A percentile compares a stretch with the other conserved stretches of the same genome.
These are phyloP conservation scores for Alethe castanea DNA, from an alignment of 2,113 vertebrate species.

Conservation along the genomic window DNA sequence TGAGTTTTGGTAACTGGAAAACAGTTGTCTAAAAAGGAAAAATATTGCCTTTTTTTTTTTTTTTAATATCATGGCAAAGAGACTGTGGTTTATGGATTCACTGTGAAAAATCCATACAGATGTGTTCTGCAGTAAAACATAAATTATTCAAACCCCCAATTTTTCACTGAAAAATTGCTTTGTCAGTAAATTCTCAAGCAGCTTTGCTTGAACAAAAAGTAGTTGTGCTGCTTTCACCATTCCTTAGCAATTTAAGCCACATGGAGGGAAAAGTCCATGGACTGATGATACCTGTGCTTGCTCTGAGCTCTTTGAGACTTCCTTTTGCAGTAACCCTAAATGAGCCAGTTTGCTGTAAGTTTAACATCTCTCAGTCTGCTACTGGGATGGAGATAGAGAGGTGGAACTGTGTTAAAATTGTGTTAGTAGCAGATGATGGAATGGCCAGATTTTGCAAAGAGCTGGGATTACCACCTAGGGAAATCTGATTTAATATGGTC, in stretches of 20 bases:
- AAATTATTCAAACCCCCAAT: neutral
- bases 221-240: neutral
- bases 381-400: neutral
- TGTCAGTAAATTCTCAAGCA: constrained; percentile 10
- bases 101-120: neutral
- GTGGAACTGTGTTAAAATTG: neutral
- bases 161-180: constrained; percentile 8
- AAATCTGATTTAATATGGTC: neutral
- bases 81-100: neutral
- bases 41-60: neutral
- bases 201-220: neutral
- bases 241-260: neutral
- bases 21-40: neutral
- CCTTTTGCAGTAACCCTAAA: neutral
- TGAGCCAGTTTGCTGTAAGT: neutral
- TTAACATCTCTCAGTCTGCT: neutral
- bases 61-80: neutral
- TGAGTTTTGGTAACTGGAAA: neutral
- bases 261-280: neutral
- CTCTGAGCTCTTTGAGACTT: neutral
- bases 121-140: neutral
- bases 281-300: neutral
- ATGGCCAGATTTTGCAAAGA: neutral
- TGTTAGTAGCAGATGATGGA: neutral
- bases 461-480: neutral